Base-by-base conservation (phyloP, 2,888 invertebrate species). In the Sphinx pinastri region DNA sequence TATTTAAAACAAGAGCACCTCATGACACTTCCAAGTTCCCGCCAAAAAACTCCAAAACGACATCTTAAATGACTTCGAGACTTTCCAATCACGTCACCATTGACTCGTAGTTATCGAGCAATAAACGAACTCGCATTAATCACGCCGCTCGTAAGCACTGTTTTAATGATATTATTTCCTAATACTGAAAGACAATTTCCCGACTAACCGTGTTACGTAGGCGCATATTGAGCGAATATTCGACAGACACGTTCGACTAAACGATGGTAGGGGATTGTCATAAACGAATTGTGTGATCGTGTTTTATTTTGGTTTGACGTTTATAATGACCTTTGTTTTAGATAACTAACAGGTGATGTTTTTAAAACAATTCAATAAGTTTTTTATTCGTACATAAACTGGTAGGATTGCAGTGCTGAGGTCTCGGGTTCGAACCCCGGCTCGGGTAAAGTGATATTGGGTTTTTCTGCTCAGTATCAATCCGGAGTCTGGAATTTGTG, bases 141-240 rank as follows among this genome's bases (percentile, higher is more conserved):
- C 90, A 89, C 81, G 76, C 74, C 77, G 70, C 74, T 31, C 51
- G 66, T 71, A 70, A 73, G 84, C 86, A 81, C 81, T 83, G 84
- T 86, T 87, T 88, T 90, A 91, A 91, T 88, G 87, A 85, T 84
- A 90, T 91, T 90, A 92, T 90, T 90, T 90, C 90, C 89, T 89
- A 89, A 90, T 88, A 84, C 86, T 81, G 84, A 84, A 81, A 79
- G 82, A 86, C 86, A 79, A 77, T 79, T 79, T 79, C 79, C 77
- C 73, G 70, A 68, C 58, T 67, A 70, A 88, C 84, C 71, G 77
- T 78, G 79, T 85, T 84, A 84, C 71, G 78, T 71, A 73, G 75
- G 67, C 67, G 78, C 72, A 75, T 73, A 74, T 80, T 73, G 68
- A 45, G 55, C 47, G 67, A 67, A 74, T 75, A 75, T 73, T 75